Base-by-base conservation (phyloP, 1,140 invertebrate genomes). In the Leptoteleia sp. region DNA sequence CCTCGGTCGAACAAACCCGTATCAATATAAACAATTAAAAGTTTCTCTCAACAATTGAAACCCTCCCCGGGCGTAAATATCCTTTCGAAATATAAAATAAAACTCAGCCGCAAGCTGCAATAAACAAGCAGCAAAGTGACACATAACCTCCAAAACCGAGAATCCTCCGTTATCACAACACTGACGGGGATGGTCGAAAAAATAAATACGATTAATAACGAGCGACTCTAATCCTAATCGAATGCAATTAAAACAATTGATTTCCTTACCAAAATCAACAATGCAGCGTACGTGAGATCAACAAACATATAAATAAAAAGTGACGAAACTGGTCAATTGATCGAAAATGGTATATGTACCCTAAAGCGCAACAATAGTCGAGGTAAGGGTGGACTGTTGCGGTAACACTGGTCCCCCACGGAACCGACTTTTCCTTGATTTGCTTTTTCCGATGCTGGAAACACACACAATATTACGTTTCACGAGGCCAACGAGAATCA, bases 141-240 rank as follows among this genome's bases (percentile, higher is more conserved):
- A 45, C 42, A 45, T 45, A 45, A 45, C 42, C 42, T 45, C 42
- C 5, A 45, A 45, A 25, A 2, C n/a, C 27, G 7, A 29, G 1
- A 29, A 4, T 8, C 1, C 4, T 1, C 4, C 7, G 7, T 29
- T 3, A 29, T 29, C 27, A 29, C 27, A 29, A 29, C 27, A 29
- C 8, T 6, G 7, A 29, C 1, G 3, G 6, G 8, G 7, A 3
- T n/a, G n/a, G n/a, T n/a, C n/a, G n/a, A n/a, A n/a, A n/a, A n/a
- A n/a, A n/a, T n/a, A n/a, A n/a, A n/a, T n/a, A n/a, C n/a, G n/a
- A n/a, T n/a, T n/a, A n/a, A n/a, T n/a, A n/a, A n/a, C n/a, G n/a
- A n/a, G n/a, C n/a, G n/a, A n/a, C n/a, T n/a, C n/a, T n/a, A n/a
- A n/a, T n/a, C n/a, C n/a, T n/a, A n/a, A n/a, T n/a, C n/a, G n/a